Conservation (phyloP, 2,113 vertebrate genomes). For the Atlantisia rogersi region DNA sequence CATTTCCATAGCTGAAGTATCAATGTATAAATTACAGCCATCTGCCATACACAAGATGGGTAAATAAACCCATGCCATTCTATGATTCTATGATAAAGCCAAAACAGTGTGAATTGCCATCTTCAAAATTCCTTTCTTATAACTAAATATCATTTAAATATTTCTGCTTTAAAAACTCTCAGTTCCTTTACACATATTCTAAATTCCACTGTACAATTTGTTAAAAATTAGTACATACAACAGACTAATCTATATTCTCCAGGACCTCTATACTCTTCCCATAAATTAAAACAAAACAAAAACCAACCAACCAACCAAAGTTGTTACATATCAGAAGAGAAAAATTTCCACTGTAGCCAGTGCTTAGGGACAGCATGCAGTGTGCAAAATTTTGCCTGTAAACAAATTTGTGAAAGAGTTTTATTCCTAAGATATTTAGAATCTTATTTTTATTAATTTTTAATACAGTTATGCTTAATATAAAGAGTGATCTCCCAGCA, state of each 20-base stretch:
- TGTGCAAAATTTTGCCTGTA: background rate
- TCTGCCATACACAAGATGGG: background rate
- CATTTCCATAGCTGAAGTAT: background rate
- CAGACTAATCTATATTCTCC: background rate
- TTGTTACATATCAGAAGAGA: background rate
- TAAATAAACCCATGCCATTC: background rate
- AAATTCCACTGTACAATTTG: background rate
- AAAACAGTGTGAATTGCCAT: fast-evolving
- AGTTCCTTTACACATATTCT: background rate
- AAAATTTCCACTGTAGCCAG: background rate
- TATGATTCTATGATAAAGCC: background rate
- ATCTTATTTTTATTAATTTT: background rate
- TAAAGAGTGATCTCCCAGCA: background rate
- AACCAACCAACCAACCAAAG: too few relatives aligned
- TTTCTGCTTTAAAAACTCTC: background rate
- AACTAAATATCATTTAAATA: background rate
- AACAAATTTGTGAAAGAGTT: background rate
- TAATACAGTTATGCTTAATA: background rate
- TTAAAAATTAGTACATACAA: background rate
- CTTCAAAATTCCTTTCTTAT: background rate
- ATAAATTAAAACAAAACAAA: too few relatives aligned
- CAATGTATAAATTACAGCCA: background rate
- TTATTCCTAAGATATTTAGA: background rate
- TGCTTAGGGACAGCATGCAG: background rate
- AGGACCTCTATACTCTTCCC: background rate